These are phyloP conservation scores for Diploptera punctata DNA, from an alignment of 2,888 invertebrate genomes.

Conservation along the genomic window DNA sequence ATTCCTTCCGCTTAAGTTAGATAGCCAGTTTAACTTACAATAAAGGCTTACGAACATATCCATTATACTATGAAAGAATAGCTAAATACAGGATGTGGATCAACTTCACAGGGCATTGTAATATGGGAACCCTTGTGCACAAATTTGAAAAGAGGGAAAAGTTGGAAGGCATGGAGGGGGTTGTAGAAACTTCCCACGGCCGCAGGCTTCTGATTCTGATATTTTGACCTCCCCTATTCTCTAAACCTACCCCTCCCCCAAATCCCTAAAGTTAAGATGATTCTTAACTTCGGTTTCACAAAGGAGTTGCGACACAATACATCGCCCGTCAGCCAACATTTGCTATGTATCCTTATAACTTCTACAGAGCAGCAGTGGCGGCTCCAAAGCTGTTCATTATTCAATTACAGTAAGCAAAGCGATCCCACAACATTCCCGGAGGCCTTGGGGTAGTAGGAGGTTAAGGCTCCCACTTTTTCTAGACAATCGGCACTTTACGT, in stretches of 20 bases:
- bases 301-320: constrained; percentile 17
- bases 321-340: constrained; percentile 22
- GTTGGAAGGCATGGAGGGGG: background rate
- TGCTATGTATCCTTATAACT: constrained; percentile 12
- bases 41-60: no score
- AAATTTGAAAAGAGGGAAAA: constrained; percentile 8
- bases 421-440: no score
- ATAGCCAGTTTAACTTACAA: no score
- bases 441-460: no score
- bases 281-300: constrained; percentile 13
- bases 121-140: no score
- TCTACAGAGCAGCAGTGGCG: constrained; percentile 4
- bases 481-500: no score
- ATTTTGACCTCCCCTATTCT: constrained; percentile 23
- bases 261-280: background rate
- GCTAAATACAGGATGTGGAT: no score
- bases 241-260: constrained; percentile 3
- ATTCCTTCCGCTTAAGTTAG: no score
- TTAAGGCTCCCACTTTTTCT: no score
- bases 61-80: no score
- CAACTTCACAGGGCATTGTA: no score
- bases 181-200: background rate
- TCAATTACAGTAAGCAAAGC: no score
- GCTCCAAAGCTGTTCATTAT: background rate
- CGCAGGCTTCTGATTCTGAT: background rate